These are phyloP conservation scores for Choloepus hoffmanni DNA, from an alignment of 2,113 vertebrate species.

Conservation along the genomic window DNA sequence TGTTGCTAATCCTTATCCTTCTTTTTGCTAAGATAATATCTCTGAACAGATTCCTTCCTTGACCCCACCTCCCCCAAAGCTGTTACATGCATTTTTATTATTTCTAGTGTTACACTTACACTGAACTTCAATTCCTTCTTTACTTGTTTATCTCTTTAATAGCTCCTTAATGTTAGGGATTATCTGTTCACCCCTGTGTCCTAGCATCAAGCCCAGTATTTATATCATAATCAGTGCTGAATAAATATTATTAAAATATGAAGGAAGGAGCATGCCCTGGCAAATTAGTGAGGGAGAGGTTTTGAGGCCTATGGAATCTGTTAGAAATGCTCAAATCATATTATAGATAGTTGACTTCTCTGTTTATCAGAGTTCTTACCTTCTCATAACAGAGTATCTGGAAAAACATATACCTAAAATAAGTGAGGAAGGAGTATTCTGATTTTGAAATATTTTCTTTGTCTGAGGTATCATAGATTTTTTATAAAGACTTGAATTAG, in stretches of 20 bases:
- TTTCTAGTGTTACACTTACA: not conserved
- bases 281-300: not conserved
- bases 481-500: not conserved
- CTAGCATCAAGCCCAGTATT: not conserved
- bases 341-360: not conserved
- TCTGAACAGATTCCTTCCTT: constrained; percentile 5
- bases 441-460: constrained; percentile 17
- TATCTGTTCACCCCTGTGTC: not conserved
- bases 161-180: not conserved
- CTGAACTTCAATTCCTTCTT: not conserved
- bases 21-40: not conserved
- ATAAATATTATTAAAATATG: constrained; percentile 45
- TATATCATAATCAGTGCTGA: not conserved
- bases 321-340: not conserved
- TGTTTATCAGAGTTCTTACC: not conserved
- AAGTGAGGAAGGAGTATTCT: not conserved
- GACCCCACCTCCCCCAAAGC: not conserved
- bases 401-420: not conserved
- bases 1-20: not conserved
- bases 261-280: not conserved
- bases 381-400: not conserved
- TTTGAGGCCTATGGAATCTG: not conserved
- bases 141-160: constrained; percentile 2
- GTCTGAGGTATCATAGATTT: not conserved
- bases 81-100: not conserved